phyloP scores from a whole-genome alignment of 2,113 vertebrate genomes.

The Hemichromis elongatus region DNA sequence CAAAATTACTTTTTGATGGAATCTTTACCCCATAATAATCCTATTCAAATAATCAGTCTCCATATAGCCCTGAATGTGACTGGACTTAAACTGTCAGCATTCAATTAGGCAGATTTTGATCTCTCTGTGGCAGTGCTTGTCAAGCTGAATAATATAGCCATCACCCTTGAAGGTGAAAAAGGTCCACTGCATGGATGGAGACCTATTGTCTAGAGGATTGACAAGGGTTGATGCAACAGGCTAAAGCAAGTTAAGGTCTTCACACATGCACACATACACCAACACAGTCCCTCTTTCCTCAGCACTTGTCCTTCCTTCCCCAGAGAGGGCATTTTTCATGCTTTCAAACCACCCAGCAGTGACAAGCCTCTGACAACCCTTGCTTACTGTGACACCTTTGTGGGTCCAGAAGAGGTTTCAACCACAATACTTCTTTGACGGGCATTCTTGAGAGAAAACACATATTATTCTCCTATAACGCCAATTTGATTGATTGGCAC shows the following conservation, averaged over 20 bases:
- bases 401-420: conserved; percentile 59
- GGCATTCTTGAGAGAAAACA: conserved; percentile 49
- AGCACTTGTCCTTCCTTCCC: conserved; percentile 24
- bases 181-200: conserved; percentile 27
- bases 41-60: conserved; percentile 45
- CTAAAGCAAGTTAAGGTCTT: conserved; percentile 43
- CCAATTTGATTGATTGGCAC: conserved; percentile 49
- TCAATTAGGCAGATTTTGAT: conserved; percentile 62
- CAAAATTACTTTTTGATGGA: conserved; percentile 54
- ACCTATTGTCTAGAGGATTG: conserved; percentile 69
- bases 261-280: background rate
- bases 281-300: background rate
- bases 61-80: background rate
- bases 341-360: conserved; percentile 62
- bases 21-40: conserved; percentile 36
- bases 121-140: conserved; percentile 53
- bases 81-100: conserved; percentile 47
- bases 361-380: conserved; percentile 66
- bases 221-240: conserved; percentile 66
- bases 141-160: conserved; percentile 67
- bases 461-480: conserved; percentile 33
- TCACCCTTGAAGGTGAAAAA: conserved; percentile 58
- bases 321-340: conserved; percentile 63
- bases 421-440: conserved; percentile 52
- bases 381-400: conserved; percentile 68